Percentiles rank a stretch among this genome's conserved stretches.
Evolutionary conservation across 2,113 vertebrate species (phyloP).

Genomic region (Urocolius indicus): DNA sequence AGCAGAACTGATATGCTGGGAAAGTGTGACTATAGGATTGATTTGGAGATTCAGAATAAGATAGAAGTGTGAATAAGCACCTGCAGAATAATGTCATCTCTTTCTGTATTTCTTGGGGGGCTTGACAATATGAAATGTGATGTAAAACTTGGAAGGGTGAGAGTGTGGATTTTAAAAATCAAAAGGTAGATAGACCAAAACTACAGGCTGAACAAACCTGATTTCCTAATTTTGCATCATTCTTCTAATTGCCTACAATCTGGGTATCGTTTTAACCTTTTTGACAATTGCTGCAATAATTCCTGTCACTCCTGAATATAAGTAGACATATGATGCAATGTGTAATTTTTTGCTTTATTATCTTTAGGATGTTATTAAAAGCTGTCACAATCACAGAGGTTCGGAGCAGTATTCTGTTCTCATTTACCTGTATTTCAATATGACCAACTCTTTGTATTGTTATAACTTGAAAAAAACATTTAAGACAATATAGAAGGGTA

Average conservation of each 20-base stretch:
- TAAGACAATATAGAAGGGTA: neutral
- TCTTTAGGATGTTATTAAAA: neutral
- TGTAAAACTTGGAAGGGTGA: neutral
- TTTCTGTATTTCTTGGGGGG: neutral
- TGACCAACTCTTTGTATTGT: neutral
- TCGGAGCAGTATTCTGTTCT: neutral
- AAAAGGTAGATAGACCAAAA: neutral
- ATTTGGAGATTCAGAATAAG: neutral
- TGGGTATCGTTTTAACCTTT: neutral
- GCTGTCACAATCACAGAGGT: neutral
- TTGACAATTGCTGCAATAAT: neutral
- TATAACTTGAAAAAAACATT: neutral
- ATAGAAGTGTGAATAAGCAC: neutral
- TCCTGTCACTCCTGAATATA: neutral
- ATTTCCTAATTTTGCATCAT: slow-evolving; percentile 32
- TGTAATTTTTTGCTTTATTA: neutral
- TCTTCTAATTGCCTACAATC: neutral
- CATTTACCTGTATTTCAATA: neutral
- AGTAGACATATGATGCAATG: neutral
- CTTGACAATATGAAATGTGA: neutral
- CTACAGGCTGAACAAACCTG: neutral
- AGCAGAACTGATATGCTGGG: neutral
- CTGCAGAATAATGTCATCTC: neutral
- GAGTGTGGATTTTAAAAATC: slow-evolving; percentile 7
- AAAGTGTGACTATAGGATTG: neutral